A percentile compares a stretch with the other conserved stretches of the same genome.
Evolutionary conservation across 1,140 invertebrate species (phyloP).

Genomic region (Drosophila pandora): DNA sequence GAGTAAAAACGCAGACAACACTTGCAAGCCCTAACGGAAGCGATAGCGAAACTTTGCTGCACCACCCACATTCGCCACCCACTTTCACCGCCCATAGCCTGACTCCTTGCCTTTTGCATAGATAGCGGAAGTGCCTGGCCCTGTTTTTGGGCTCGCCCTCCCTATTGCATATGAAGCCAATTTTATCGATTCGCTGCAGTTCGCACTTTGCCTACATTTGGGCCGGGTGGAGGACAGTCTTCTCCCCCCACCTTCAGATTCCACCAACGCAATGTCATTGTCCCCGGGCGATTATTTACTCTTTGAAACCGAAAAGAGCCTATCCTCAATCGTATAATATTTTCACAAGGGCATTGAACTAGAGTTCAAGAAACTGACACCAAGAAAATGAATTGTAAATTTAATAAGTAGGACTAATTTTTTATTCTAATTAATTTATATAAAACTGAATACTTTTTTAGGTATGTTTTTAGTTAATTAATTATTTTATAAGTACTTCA

Average conservation of each 20-base stretch:
- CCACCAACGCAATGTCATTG: constrained; percentile 49
- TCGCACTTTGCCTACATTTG: constrained; percentile 56
- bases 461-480: too few species aligned
- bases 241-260: not conserved
- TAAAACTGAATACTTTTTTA: too few species aligned
- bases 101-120: constrained; percentile 13
- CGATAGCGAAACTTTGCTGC: constrained; percentile 13
- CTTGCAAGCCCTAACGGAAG: constrained; percentile 34
- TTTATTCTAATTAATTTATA: too few species aligned
- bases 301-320: constrained; percentile 1
- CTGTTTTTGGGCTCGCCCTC: constrained; percentile 14
- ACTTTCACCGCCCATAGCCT: not conserved
- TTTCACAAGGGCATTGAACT: constrained; percentile 18
- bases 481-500: too few species aligned
- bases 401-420: too few species aligned
- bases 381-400: too few species aligned
- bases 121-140: constrained; percentile 42
- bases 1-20: constrained; percentile 42
- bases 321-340: not conserved
- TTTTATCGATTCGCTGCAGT: constrained; percentile 64
- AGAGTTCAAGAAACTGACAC: not conserved
- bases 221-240: constrained; percentile 3
- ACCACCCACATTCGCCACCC: not conserved
- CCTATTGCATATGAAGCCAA: constrained; percentile 50
- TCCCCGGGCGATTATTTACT: constrained; percentile 42